Conservation (phyloP, 2,113 vertebrate genomes). For the Archilochus colubris region DNA sequence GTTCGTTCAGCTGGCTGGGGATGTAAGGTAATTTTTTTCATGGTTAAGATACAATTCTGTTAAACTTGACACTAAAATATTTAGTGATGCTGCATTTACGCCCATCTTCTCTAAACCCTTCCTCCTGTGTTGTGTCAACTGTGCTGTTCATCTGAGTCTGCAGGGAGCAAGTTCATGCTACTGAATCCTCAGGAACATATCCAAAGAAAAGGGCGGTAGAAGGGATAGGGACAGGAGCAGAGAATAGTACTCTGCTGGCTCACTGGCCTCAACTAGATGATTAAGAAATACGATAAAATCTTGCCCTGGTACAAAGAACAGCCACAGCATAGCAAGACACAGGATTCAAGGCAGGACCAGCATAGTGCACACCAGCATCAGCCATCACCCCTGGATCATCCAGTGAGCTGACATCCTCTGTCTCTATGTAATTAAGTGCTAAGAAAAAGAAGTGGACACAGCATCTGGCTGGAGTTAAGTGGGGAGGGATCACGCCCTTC, state of each 20-base stretch:
- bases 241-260: not conserved
- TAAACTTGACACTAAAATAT: constrained; percentile 18
- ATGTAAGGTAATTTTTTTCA: not conserved
- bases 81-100: not conserved
- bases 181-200: constrained; percentile 14
- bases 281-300: not conserved
- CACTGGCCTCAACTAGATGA: not conserved
- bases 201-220: not conserved
- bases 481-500: not conserved
- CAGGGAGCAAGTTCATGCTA: constrained; percentile 14
- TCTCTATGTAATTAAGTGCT: not conserved
- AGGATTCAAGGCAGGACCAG: not conserved
- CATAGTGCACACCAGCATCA: rapidly evolving
- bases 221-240: not conserved
- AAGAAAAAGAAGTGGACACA: not conserved
- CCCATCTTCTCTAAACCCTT: not conserved
- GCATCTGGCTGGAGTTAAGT: not conserved
- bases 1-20: constrained; percentile 1
- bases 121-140: constrained; percentile 4
- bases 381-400: not conserved
- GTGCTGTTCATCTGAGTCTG: not conserved
- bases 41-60: not conserved
- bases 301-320: not conserved
- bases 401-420: not conserved
- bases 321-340: not conserved